phyloP scores from a whole-genome alignment of 2,888 invertebrate species.

The Alloplasta piceator region DNA sequence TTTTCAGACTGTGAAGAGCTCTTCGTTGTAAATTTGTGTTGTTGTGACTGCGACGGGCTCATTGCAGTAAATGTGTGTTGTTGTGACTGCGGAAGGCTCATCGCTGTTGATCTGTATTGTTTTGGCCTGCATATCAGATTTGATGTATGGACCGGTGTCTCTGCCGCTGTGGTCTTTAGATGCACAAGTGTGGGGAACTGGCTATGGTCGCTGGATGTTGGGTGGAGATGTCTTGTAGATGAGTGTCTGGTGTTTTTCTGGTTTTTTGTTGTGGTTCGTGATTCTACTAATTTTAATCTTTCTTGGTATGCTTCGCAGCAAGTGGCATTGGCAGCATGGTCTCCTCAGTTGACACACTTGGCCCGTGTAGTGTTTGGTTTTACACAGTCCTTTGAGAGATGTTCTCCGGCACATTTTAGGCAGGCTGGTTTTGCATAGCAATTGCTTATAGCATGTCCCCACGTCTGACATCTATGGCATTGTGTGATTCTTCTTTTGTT shows the following conservation, averaged over 20 bases:
- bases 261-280: slow-evolving; percentile 6
- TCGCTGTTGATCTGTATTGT: slow-evolving; percentile 11
- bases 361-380: slow-evolving; percentile 67
- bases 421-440: slow-evolving; percentile 69
- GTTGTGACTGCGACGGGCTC: neutral
- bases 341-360: slow-evolving; percentile 73
- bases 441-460: slow-evolving; percentile 73
- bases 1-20: too few relatives aligned
- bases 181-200: slow-evolving; percentile 9
- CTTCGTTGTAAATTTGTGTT: neutral
- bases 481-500: slow-evolving; percentile 70
- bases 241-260: neutral
- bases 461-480: slow-evolving; percentile 73
- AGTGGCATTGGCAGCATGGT: slow-evolving; percentile 72
- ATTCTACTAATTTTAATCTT: slow-evolving; percentile 39
- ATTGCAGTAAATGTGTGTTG: slow-evolving; percentile 7
- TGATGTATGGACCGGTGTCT: slow-evolving; percentile 3
- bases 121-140: neutral
- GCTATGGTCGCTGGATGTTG: slow-evolving; percentile 7
- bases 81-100: neutral
- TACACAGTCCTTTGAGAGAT: slow-evolving; percentile 70
- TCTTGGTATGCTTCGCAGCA: slow-evolving; percentile 65
- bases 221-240: slow-evolving; percentile 9
- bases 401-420: slow-evolving; percentile 70
- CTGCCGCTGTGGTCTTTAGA: neutral